Conservation (phyloP, 2,113 vertebrate species). For the Balaeniceps rex region DNA sequence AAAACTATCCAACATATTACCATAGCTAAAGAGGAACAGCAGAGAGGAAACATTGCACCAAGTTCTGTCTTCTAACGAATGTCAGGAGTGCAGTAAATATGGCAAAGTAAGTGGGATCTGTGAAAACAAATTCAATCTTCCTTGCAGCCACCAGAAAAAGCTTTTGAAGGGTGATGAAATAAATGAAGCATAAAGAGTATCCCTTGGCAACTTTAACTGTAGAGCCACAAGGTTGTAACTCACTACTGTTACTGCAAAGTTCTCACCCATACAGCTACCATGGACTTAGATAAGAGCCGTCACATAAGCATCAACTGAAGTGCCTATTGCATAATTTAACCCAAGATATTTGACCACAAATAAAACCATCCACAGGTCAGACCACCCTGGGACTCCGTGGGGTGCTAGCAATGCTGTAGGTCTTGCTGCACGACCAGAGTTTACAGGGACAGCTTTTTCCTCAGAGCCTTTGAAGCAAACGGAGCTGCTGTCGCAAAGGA, state of each 20-base stretch:
- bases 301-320: background rate
- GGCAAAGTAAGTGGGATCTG: background rate
- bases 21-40: background rate
- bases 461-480: background rate
- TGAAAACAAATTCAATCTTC: background rate
- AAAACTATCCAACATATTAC: background rate
- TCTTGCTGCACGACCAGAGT: background rate
- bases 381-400: background rate
- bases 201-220: background rate
- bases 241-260: background rate
- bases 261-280: background rate
- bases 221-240: background rate
- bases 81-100: background rate
- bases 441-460: background rate
- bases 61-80: background rate
- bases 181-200: background rate
- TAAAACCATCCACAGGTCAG: background rate
- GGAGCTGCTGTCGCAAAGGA: background rate
- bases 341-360: background rate
- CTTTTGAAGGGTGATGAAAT: background rate
- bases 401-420: background rate
- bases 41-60: background rate
- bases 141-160: background rate
- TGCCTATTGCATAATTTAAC: background rate
- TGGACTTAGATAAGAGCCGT: background rate